Conservation (phyloP, 1,140 invertebrate species). For the Lerema accius region DNA sequence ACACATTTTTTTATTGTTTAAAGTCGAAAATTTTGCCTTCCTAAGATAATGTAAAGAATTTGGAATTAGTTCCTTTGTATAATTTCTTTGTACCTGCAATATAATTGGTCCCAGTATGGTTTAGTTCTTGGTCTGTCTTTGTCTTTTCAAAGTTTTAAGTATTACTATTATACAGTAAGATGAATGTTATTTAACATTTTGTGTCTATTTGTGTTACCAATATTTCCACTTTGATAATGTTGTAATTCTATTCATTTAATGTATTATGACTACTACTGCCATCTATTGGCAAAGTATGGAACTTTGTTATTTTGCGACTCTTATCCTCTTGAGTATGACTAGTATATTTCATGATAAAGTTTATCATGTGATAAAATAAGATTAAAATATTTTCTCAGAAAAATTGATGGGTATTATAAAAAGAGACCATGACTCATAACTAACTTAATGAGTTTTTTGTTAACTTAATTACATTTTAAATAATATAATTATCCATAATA, state of each 20-base stretch:
- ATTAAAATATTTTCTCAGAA: too few species aligned
- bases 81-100: not conserved
- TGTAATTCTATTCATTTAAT: not conserved
- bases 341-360: not conserved
- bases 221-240: too few species aligned
- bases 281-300: conserved; percentile 39
- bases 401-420: too few species aligned
- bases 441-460: too few species aligned
- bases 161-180: not conserved
- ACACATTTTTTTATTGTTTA: too few species aligned
- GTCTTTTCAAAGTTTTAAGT: not conserved
- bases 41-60: not conserved
- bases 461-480: too few species aligned
- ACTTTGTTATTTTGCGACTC: not conserved
- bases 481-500: too few species aligned
- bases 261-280: conserved; percentile 39
- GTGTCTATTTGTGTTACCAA: not conserved
- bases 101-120: not conserved
- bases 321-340: not conserved
- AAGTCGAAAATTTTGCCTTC: not conserved
- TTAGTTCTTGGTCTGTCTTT: conserved; percentile 16
- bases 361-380: not conserved
- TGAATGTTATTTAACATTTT: not conserved
- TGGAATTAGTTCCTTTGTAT: conserved; percentile 8
- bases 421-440: too few species aligned